Conservation (phyloP, 1,140 invertebrate species). For the Physella acuta region DNA sequence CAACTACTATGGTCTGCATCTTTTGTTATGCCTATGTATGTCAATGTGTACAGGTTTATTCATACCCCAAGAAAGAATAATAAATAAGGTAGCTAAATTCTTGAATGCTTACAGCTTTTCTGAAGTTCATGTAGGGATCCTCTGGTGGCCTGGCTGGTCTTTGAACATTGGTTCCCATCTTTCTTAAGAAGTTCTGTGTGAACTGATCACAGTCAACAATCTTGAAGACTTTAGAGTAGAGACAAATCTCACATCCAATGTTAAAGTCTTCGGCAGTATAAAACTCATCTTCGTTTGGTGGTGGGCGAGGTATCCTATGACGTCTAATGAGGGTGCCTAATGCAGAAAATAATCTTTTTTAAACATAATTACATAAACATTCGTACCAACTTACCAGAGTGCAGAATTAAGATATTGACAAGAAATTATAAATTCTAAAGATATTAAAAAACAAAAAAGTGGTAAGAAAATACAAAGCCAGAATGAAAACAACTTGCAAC, state of each 20-base stretch:
- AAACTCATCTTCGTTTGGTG: conserved; percentile 70
- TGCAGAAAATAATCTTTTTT: not conserved
- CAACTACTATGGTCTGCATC: no score
- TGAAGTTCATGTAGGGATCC: conserved; percentile 56
- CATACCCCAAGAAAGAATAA: no score
- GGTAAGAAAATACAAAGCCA: no score
- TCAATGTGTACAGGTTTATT: no score
- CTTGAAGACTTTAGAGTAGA: conserved; percentile 78
- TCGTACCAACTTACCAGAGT: no score
- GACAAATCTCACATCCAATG: conserved; percentile 73
- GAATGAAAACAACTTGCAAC: no score
- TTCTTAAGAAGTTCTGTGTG: conserved; percentile 79
- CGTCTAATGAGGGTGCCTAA: conserved; percentile 74
- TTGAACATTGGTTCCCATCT: conserved; percentile 77
- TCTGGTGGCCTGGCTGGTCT: conserved; percentile 35
- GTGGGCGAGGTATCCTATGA: conserved; percentile 74
- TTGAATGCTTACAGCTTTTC: conserved; percentile 60
- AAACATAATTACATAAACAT: no score
- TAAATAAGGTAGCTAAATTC: no score
- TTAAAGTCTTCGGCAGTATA: conserved; percentile 67
- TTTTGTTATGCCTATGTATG: no score
- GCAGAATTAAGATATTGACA: no score
- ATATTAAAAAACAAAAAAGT: no score
- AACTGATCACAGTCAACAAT: conserved; percentile 82
- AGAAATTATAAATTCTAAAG: no score